These are phyloP conservation scores for Macrotis lagotis DNA, from an alignment of 2,113 vertebrate genomes.

Conservation along the genomic window DNA sequence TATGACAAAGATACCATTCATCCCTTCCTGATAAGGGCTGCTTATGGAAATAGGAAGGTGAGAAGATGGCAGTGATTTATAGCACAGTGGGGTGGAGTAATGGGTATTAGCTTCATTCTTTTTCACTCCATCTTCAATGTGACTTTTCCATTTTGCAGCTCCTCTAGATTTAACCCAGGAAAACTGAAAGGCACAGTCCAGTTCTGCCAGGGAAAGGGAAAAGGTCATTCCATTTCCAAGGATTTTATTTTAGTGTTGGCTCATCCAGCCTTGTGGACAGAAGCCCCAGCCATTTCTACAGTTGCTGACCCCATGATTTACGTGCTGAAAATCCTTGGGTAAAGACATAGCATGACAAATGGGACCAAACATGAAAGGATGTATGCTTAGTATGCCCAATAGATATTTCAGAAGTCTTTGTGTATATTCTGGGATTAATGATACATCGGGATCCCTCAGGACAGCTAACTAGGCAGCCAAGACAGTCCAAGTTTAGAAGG, in stretches of 20 bases:
- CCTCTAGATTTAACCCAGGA: neutral
- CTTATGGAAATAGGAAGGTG: neutral
- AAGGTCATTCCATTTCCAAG: neutral
- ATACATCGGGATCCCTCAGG: neutral
- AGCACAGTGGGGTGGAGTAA: neutral
- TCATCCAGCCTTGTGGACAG: neutral
- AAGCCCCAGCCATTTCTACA: neutral
- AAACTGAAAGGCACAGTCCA: neutral
- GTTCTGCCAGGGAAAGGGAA: neutral
- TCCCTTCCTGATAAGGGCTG: constrained; percentile 1
- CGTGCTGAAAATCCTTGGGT: constrained; percentile 20
- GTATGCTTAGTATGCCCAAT: neutral
- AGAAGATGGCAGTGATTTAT: constrained; percentile 1
- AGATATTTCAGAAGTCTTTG: constrained; percentile 32
- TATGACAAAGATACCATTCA: constrained; percentile 20
- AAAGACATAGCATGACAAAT: constrained; percentile 23
- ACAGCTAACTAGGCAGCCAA: neutral
- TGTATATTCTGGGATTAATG: constrained; percentile 30
- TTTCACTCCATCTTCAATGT: neutral
- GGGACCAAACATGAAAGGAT: constrained; percentile 38
- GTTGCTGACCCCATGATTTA: neutral
- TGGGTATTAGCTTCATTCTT: neutral
- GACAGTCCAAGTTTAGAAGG: constrained; percentile 16
- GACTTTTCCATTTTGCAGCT: neutral
- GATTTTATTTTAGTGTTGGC: neutral